These are phyloP conservation scores for Odocoileus hemionus DNA, from an alignment of 2,113 vertebrate species.

Conservation along the genomic window DNA sequence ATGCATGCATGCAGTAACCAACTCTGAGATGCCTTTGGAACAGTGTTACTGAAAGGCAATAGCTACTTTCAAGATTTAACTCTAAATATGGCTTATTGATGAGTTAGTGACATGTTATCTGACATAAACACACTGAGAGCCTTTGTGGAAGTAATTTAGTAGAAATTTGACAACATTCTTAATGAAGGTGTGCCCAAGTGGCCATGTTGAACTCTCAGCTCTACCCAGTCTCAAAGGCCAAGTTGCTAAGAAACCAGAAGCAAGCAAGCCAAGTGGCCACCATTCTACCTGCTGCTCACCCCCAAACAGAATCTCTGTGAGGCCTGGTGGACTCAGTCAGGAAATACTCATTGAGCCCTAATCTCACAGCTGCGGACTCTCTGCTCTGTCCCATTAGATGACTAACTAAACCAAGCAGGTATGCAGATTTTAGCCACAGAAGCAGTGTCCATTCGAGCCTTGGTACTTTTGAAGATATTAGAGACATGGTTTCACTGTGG, in stretches of 20 bases:
- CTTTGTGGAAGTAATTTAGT: neutral
- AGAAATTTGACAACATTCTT: neutral
- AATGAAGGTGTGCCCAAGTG: neutral
- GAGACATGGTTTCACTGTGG: neutral
- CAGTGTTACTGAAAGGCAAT: neutral
- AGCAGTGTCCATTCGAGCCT: neutral
- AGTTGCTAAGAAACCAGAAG: neutral
- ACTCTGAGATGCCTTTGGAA: neutral
- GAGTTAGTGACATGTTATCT: neutral
- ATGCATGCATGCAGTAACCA: neutral
- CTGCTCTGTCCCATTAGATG: neutral
- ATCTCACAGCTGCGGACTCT: neutral
- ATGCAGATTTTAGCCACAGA: neutral
- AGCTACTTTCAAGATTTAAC: neutral
- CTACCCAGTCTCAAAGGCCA: neutral
- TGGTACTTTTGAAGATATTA: neutral
- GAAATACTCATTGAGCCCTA: neutral
- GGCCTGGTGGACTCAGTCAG: neutral
- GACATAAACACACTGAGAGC: neutral
- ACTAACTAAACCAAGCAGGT: neutral
- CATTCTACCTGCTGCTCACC: neutral
- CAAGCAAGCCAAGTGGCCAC: neutral
- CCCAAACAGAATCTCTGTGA: neutral
- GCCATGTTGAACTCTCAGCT: neutral
- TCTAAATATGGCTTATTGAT: neutral